Percentiles rank a stretch among this genome's conserved stretches.
phyloP scores from a whole-genome alignment of 2,797 vertebrate genomes.

The Triplophysa bombifrons region DNA sequence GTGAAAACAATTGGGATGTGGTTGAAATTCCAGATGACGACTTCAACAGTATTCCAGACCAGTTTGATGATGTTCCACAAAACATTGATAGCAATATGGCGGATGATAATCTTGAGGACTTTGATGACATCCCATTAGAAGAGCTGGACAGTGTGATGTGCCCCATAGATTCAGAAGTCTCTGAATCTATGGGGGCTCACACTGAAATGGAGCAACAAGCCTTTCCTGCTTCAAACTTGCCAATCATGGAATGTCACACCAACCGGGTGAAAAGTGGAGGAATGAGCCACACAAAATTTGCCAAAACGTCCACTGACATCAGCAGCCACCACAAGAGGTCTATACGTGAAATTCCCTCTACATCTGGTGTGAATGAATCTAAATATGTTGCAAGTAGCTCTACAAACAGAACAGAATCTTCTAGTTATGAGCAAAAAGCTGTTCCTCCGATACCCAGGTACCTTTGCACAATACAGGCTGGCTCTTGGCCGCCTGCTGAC shows the following conservation, averaged over 20 bases:
- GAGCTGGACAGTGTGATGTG: slow-evolving; percentile 81
- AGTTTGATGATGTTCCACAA: slow-evolving; percentile 47
- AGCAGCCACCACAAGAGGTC: not conserved
- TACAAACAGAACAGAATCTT: not conserved
- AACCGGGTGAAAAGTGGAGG: slow-evolving; percentile 11
- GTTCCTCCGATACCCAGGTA: slow-evolving; percentile 82
- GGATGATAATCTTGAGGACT: slow-evolving; percentile 29
- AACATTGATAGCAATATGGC: slow-evolving; percentile 25
- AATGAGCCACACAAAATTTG: not conserved
- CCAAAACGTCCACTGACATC: not conserved
- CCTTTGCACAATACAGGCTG: slow-evolving; percentile 78
- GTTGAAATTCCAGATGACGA: slow-evolving; percentile 75
- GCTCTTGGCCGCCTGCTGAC: slow-evolving; percentile 54
- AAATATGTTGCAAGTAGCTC: slow-evolving; percentile 1
- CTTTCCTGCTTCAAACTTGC: not conserved
- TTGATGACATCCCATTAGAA: slow-evolving; percentile 81
- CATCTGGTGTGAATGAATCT: slow-evolving; percentile 36
- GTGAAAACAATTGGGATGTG: slow-evolving; percentile 33
- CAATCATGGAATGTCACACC: not conserved
- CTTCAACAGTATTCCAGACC: slow-evolving; percentile 71
- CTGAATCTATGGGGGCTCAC: too few species aligned
- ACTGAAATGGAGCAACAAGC: not conserved
- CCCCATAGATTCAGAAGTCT: slow-evolving; percentile 38
- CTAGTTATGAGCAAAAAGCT: slow-evolving; percentile 2
- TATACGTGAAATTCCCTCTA: not conserved